Evolutionary conservation across 2,888 invertebrate species (phyloP).

Genomic region (Invenusta paracnida): DNA sequence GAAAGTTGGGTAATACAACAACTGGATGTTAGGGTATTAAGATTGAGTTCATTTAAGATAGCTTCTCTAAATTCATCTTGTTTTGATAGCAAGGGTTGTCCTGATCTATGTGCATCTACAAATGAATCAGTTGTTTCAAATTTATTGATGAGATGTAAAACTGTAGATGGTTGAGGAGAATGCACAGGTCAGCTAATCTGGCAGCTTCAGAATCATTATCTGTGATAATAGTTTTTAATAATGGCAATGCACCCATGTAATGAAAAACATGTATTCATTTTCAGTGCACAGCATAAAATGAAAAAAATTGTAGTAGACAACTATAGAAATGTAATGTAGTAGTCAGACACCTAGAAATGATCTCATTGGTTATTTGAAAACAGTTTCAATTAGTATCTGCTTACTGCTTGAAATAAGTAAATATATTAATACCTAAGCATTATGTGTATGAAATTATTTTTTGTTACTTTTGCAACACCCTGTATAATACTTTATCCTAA

Average conservation of each 20-base stretch:
- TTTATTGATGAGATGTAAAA: neutral
- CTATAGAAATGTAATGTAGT: neutral
- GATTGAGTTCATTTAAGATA: neutral
- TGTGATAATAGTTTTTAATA: neutral
- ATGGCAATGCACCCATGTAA: neutral
- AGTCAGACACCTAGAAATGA: neutral
- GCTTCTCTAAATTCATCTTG: neutral
- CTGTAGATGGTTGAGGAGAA: neutral
- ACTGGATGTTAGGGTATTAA: neutral
- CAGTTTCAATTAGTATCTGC: neutral
- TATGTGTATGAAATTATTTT: neutral
- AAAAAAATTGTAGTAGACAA: neutral
- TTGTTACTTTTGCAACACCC: neutral
- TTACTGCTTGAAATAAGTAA: neutral
- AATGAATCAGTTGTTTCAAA: neutral
- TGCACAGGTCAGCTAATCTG: neutral
- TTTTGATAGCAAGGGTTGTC: too few relatives aligned
- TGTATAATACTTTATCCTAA: neutral
- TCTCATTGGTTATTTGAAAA: neutral
- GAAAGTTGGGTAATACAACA: neutral
- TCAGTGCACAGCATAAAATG: neutral
- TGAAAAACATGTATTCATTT: neutral
- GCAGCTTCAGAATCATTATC: too few relatives aligned
- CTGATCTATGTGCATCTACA: neutral
- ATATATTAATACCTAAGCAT: neutral